Evolutionary conservation across 2,888 invertebrate genomes (phyloP).

Genomic region (Eugnorisma glareosa): DNA sequence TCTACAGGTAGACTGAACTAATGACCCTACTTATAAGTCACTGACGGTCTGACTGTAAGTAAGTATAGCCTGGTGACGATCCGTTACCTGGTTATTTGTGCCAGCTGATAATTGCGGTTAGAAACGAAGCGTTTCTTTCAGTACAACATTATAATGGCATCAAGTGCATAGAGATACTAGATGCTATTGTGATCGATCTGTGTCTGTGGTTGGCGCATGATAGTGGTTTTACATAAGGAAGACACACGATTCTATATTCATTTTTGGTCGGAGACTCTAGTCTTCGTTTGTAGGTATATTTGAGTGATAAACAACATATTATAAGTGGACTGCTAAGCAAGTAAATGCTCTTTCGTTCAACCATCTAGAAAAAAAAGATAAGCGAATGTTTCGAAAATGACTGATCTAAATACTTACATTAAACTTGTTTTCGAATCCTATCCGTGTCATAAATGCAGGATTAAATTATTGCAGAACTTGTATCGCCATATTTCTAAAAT

Average conservation of each 20-base stretch:
- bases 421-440: constrained; percentile 13
- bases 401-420: not conserved
- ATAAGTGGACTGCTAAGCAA: not conserved
- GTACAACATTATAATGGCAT: constrained; percentile 4
- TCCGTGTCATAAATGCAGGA: not conserved
- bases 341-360: not conserved
- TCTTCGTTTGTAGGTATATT: not conserved
- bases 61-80: constrained; percentile 27
- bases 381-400: not conserved
- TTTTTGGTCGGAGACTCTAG: not conserved
- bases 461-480: not conserved
- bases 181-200: not conserved
- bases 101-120: constrained; percentile 41
- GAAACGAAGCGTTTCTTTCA: constrained; percentile 34
- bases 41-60: not conserved
- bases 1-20: not conserved
- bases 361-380: not conserved
- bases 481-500: too few relatives aligned
- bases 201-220: not conserved
- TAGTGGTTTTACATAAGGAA: not conserved
- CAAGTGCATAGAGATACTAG: not conserved
- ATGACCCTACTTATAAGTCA: constrained; percentile 12
- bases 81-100: constrained; percentile 42
- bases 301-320: not conserved
- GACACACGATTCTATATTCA: not conserved